These are phyloP conservation scores for Pseudorectes ferrugineus DNA, from an alignment of 2,113 vertebrate species.

Conservation along the genomic window DNA sequence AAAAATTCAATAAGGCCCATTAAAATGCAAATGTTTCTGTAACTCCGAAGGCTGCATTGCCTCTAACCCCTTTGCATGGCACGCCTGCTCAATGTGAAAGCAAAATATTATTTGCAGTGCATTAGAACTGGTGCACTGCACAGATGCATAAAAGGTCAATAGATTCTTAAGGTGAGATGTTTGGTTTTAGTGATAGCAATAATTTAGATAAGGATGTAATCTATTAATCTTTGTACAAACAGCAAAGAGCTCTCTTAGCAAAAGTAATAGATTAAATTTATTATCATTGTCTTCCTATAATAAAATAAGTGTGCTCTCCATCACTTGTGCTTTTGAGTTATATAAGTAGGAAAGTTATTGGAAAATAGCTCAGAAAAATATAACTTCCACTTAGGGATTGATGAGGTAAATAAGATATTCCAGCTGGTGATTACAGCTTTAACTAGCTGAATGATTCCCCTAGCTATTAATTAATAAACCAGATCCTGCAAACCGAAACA, in stretches of 20 bases:
- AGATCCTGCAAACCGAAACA: neutral
- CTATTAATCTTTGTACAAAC: constrained; percentile 41
- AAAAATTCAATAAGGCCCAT: neutral
- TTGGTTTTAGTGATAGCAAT: constrained; percentile 6
- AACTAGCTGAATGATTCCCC: constrained; percentile 20
- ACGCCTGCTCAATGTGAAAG: neutral
- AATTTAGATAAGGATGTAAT: constrained; percentile 20
- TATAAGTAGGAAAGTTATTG: constrained; percentile 46
- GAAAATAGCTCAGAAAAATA: constrained; percentile 60
- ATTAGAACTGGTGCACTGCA: neutral
- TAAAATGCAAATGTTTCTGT: neutral
- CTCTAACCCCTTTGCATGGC: neutral
- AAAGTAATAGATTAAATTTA: constrained; percentile 31
- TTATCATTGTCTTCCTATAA: neutral
- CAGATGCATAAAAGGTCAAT: neutral
- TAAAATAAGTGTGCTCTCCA: neutral
- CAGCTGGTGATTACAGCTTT: constrained; percentile 43
- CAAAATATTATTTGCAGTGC: neutral
- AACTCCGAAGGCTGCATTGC: neutral
- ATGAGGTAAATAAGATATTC: constrained; percentile 43
- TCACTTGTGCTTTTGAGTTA: constrained; percentile 46
- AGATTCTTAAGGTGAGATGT: neutral
- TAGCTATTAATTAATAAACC: constrained; percentile 29
- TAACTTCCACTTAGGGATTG: constrained; percentile 18
- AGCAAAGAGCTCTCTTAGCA: constrained; percentile 36